Evolutionary conservation across 2,888 invertebrate genomes (phyloP), one percentile per base, ranked within the genome.

Genomic region (Plusia festucae): DNA sequence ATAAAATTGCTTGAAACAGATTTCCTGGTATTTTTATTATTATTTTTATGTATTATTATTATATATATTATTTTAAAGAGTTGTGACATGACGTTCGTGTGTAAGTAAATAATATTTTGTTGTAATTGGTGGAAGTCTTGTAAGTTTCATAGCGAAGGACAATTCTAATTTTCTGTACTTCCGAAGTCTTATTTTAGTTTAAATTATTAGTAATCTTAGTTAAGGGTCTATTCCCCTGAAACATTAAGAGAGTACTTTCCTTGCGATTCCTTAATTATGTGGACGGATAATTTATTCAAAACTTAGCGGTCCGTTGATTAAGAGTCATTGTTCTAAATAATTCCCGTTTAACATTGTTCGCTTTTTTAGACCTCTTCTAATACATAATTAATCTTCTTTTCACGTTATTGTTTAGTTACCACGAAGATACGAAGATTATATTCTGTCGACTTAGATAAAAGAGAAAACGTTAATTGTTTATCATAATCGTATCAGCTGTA

Each of bases 261-360:
- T 40, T 40, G 40, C 40, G 40, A 40, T 40, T 30, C 30, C 30
- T 30, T 40, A 40, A 40, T 40, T 40, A 40, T 40, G 40, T 40
- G 40, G 34, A 40, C n/a, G 40, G 15, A 40, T 40, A 40, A 40
- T 40, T 40, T 40, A 40, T 40, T 40, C 40, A 40, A 40, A 40
- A 40, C 40, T 40, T 40, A 40, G 40, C 40, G 40, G n/a, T 40
- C 40, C 40, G 40, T n/a, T 40, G 40, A 40, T 40, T 40, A 40
- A n/a, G 34, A 34, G 40, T 40, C 40, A 40, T 40, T 40, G 40
- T 40, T 40, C 40, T 40, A 40, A 40, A 40, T 40, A 40, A 40
- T 40, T 40, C 6, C n/a, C 40, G 40, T 40, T 40, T 40, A 40
- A 40, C 40, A 40, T 40, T 40, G n/a, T 15, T 40, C 7, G 40